Evolutionary conservation across 2,888 invertebrate genomes (phyloP).

Genomic region (Griposia aprilina): DNA sequence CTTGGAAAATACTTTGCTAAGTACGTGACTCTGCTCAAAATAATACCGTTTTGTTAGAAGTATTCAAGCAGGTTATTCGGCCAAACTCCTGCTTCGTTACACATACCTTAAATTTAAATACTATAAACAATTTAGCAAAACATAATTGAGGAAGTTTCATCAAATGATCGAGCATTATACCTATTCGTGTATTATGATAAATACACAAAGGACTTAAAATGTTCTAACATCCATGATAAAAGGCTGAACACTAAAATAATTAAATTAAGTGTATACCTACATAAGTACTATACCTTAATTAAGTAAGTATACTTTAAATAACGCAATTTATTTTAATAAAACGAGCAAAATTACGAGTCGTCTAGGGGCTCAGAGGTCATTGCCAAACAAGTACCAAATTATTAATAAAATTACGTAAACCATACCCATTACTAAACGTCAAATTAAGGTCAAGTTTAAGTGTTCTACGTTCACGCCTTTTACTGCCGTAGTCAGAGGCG

Average conservation of each 20-base stretch:
- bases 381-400: background rate
- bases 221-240: slow-evolving; percentile 6
- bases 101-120: background rate
- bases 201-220: background rate
- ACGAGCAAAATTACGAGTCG: background rate
- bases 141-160: background rate
- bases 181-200: background rate
- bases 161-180: background rate
- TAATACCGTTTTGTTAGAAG: too few relatives aligned
- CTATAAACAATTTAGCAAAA: background rate
- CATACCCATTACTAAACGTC: slow-evolving; percentile 16
- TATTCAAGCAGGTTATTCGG: too few relatives aligned
- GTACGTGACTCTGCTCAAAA: too few relatives aligned
- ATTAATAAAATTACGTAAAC: slow-evolving; percentile 29
- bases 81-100: too few relatives aligned
- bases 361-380: slow-evolving; percentile 32
- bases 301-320: slow-evolving; percentile 2
- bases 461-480: slow-evolving; percentile 1
- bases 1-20: too few relatives aligned
- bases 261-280: background rate
- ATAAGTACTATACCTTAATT: slow-evolving; percentile 16
- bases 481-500: background rate
- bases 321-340: background rate
- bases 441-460: slow-evolving; percentile 50
- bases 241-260: slow-evolving; percentile 10